Base-by-base conservation (phyloP, 2,888 invertebrate genomes). In the Lottia scabra region DNA sequence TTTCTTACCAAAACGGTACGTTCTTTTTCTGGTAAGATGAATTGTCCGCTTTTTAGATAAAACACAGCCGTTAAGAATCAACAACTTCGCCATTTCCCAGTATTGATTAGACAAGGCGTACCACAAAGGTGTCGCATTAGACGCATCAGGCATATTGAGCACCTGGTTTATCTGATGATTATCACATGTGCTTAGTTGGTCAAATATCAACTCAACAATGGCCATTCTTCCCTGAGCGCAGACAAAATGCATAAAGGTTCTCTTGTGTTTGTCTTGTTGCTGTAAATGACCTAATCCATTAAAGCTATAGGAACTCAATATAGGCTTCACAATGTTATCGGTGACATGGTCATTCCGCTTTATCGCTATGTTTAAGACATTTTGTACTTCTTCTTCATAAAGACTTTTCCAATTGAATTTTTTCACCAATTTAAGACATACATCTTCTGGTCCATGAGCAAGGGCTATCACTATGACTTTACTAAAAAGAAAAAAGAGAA, bases 51-150 rank as follows among this genome's bases (percentile, higher is more conserved):
- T 13, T 56, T 56, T 56, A 56, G 19, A 23, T 23, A 56, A 13
- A 23, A 56, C 56, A 16, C 68, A 74, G 19, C 77, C 79, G 45
- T 66, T 67, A 4, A 78, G 65, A 56, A 80, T 63, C 27, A 78
- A 46, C 43, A 71, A n/a, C 56, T 75, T 68, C 30, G 78, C 74
- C 45, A 75, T 71, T 30, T 73, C 69, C 78, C 78, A 80, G 26
- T 75, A 72, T 15, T 65, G 66, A 68, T 71, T 64, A 19, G 77
- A 74, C 48, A 80, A 45, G 15, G 79, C 78, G 69, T 80, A 79
- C 78, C 78, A 80, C 48, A 79, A 48, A 15, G 80, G 73, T 16
- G 78, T 74, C 48, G 63, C 64, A 15, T 70, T 62, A 16, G 72
- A 72, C 5, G 48, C 65, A 63, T 72, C 76, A 38, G 64, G 45